phyloP scores from a whole-genome alignment of 2,888 invertebrate species.

The Chouioia cunea region DNA sequence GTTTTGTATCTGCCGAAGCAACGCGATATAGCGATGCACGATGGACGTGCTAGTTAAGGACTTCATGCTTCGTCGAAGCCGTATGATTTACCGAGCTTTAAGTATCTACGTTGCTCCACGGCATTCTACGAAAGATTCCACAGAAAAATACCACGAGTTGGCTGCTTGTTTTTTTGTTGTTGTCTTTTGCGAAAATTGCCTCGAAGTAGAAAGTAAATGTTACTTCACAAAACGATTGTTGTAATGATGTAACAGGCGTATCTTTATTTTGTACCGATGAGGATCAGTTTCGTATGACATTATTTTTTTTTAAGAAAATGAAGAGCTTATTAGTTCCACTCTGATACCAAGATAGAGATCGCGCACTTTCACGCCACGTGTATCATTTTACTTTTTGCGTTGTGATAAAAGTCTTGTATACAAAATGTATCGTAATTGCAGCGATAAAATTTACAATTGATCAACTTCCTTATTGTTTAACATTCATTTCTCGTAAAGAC shows the following conservation, averaged over 20 bases:
- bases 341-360: constrained; percentile 6
- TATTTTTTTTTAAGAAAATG: background rate
- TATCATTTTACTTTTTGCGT: background rate
- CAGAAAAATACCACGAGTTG: too few relatives aligned
- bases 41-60: constrained; percentile 31
- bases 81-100: constrained; percentile 15
- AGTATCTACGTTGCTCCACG: background rate
- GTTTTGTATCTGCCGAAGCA: constrained; percentile 35
- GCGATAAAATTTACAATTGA: background rate
- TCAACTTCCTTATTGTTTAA: background rate
- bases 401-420: background rate
- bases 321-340: constrained; percentile 6
- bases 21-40: constrained; percentile 17
- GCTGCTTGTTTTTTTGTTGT: too few relatives aligned
- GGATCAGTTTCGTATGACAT: background rate
- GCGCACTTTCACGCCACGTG: background rate
- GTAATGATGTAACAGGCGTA: too few relatives aligned
- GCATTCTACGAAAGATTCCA: too few relatives aligned
- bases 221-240: too few relatives aligned
- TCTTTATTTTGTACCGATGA: background rate
- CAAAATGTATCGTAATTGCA: background rate
- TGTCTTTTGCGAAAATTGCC: too few relatives aligned
- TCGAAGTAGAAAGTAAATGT: too few relatives aligned
- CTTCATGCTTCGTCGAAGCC: constrained; percentile 28
- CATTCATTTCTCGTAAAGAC: background rate